phyloP scores from a whole-genome alignment of 2,797 vertebrate genomes.

The Tragopan temminckii region DNA sequence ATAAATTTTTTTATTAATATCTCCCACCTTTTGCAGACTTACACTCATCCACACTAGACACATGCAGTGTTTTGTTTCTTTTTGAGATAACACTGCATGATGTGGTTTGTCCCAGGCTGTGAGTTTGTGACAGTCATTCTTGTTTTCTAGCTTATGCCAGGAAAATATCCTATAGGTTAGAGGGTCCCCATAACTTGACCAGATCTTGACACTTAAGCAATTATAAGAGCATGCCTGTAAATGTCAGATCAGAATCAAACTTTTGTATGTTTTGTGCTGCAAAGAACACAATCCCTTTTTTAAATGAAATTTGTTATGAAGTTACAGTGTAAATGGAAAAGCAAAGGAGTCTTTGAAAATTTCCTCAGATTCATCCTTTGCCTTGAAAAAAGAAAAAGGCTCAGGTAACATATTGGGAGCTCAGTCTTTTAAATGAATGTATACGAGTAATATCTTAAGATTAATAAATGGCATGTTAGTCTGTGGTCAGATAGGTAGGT shows the following conservation, averaged over 20 bases:
- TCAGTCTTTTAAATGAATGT: not conserved
- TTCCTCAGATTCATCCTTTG: not conserved
- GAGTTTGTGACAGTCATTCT: not conserved
- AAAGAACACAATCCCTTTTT: not conserved
- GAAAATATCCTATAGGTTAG: not conserved
- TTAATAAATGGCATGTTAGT: not conserved
- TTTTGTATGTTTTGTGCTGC: not conserved
- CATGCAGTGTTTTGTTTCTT: too few relatives aligned
- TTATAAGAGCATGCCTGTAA: not conserved
- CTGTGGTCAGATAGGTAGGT: not conserved
- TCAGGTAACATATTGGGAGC: not conserved
- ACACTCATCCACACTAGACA: too few relatives aligned
- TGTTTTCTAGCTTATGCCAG: not conserved
- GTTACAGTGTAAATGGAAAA: not conserved
- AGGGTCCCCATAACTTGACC: not conserved
- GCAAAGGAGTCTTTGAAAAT: not conserved
- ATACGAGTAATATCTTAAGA: not conserved
- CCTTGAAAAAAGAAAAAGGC: not conserved
- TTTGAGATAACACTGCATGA: too few relatives aligned
- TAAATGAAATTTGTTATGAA: not conserved
- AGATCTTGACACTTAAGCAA: not conserved
- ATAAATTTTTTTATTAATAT: too few relatives aligned
- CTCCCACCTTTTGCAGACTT: too few relatives aligned
- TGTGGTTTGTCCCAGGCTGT: not conserved
- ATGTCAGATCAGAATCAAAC: not conserved